Conservation (phyloP, 2,888 invertebrate species). For the Crocallis elinguaria region DNA sequence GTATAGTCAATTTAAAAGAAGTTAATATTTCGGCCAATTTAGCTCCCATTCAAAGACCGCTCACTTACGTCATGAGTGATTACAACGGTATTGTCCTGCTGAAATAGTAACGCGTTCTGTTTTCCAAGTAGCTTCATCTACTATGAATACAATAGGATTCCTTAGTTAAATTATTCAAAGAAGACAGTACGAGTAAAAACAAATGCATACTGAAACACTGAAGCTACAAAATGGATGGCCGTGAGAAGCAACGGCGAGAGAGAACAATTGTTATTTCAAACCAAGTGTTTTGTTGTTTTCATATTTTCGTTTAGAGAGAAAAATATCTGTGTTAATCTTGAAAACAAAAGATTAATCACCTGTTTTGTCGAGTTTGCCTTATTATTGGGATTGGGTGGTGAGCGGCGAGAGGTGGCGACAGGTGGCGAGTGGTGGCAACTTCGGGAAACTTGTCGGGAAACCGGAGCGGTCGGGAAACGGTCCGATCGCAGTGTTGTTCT, state of each 20-base stretch:
- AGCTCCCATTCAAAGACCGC: too few relatives aligned
- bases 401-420: too few relatives aligned
- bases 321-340: conserved; percentile 9
- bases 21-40: too few relatives aligned
- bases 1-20: too few relatives aligned
- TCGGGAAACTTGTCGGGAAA: conserved; percentile 2
- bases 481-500: conserved; percentile 9
- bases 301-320: conserved; percentile 9
- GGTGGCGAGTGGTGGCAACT: conserved; percentile 2
- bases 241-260: background rate
- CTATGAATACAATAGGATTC: background rate
- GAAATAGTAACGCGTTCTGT: background rate
- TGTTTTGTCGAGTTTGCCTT: conserved; percentile 14
- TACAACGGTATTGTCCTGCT: background rate
- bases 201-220: conserved; percentile 1
- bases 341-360: conserved; percentile 16
- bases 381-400: conserved; percentile 1
- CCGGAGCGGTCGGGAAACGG: conserved; percentile 1
- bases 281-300: conserved; percentile 13
- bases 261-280: conserved; percentile 14
- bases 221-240: background rate
- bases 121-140: background rate
- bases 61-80: too few relatives aligned
- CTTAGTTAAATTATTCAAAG: background rate
- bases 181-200: background rate